Evolutionary conservation across 2,113 vertebrate species (phyloP).

Genomic region (Semicossyphus pulcher): DNA sequence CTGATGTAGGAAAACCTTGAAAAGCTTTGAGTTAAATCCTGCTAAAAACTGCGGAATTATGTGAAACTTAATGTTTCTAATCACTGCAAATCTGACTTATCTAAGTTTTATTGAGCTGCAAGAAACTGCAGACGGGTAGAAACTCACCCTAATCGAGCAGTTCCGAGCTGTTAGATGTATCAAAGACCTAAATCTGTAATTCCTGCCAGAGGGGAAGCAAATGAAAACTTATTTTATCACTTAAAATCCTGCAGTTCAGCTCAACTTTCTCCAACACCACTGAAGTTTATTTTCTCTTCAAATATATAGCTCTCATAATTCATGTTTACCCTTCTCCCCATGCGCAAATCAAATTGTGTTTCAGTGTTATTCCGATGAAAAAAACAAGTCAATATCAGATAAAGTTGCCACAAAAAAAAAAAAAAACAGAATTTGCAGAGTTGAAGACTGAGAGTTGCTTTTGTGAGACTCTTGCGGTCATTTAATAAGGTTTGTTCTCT

Average conservation of each 20-base stretch:
- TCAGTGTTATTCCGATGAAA: conserved; percentile 38
- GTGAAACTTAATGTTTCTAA: neutral
- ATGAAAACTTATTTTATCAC: conserved; percentile 4
- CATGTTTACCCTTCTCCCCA: conserved; percentile 4
- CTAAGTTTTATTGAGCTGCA: neutral
- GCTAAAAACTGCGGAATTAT: neutral
- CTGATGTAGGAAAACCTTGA: conserved; percentile 7
- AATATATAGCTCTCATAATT: neutral
- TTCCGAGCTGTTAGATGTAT: neutral
- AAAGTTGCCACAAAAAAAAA: conserved; percentile 34
- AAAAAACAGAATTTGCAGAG: conserved; percentile 18
- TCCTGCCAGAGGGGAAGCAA: neutral
- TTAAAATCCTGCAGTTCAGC: neutral
- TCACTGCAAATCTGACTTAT: neutral
- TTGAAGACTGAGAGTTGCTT: conserved; percentile 37
- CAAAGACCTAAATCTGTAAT: neutral
- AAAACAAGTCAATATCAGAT: conserved; percentile 30
- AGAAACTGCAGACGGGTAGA: neutral
- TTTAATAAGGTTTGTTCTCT: conserved; percentile 45
- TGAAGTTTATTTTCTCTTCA: conserved; percentile 9
- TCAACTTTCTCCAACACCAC: neutral
- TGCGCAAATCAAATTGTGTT: conserved; percentile 27
- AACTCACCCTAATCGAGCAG: neutral
- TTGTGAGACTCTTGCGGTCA: conserved; percentile 27
- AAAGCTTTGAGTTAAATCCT: conserved; percentile 1